Evolutionary conservation across 2,888 invertebrate species (phyloP), one percentile per base, ranked within the genome.

Genomic region (Cephus nigrinus): DNA sequence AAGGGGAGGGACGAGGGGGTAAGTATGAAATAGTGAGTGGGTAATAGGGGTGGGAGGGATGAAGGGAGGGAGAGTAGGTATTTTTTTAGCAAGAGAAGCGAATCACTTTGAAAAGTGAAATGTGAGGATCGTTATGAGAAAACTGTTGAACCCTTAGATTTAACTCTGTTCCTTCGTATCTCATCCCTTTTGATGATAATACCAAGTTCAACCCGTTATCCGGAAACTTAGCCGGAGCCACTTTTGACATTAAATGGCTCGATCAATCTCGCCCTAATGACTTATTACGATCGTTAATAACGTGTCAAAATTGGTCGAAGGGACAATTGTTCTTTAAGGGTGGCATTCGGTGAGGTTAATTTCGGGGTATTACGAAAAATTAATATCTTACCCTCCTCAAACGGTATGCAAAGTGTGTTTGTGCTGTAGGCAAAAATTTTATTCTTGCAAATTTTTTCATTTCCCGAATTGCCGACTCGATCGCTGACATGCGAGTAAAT

Each of bases 251-350:
- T 71, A 33, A 71, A 71, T 32, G 31, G 12, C 31, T n/a, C 31
- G 71, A 71, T 71, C 71, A 71, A 71, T 71, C 31, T 71, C 33
- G 1, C 31, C 31, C 71, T 71, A 71, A 71, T 71, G 71, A 71
- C 71, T 71, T 71, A 71, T 71, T 71, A 31, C 71, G 71, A 71
- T 30, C 71, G 71, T 71, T 71, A 71, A 71, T 30, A 71, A 30
- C 71, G 71, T 32, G 71, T 30, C 71, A 11, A 55, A 15, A 55
- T 55, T 55, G 1, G 40, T 23, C 40, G 40, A 55, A 23, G 23
- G 40, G 40, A 55, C 40, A 55, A 55, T 55, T 55, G 40, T 55
- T 9, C 40, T 55, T 23, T 55, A 23, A 55, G 40, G 40, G 15
- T 23, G 40, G 23, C 23, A 55, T 55, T 55, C 23, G 40, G 40